Percentiles rank a stretch among this genome's conserved stretches.
phyloP scores from a whole-genome alignment of 2,888 invertebrate genomes.

The Campaea margaritaria region DNA sequence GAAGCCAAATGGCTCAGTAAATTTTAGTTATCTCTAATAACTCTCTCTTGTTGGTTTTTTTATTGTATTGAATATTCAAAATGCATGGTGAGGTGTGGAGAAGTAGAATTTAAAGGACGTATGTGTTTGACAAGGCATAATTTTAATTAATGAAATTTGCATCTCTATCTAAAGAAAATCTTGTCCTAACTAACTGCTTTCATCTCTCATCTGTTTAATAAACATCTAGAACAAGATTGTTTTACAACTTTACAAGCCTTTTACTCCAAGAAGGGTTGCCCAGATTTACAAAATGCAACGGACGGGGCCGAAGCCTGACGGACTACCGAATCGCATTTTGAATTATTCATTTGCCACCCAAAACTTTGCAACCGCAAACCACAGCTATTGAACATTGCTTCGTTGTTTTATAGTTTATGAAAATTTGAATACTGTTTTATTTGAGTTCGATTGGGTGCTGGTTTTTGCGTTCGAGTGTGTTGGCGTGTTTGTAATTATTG shows the following conservation, averaged over 20 bases:
- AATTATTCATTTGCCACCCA: slow-evolving; percentile 79
- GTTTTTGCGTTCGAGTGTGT: slow-evolving; percentile 30
- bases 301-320: slow-evolving; percentile 68
- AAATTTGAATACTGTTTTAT: slow-evolving; percentile 59
- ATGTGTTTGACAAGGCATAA: too few relatives aligned
- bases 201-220: background rate
- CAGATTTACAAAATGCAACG: slow-evolving; percentile 80
- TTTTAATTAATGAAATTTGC: too few relatives aligned
- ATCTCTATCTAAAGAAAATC: too few relatives aligned
- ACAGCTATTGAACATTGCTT: slow-evolving; percentile 72
- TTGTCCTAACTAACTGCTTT: background rate
- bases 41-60: too few relatives aligned
- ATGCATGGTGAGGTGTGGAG: too few relatives aligned
- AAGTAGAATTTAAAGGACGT: too few relatives aligned
- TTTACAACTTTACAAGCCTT: slow-evolving; percentile 32
- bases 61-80: too few relatives aligned
- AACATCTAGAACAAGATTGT: slow-evolving; percentile 11
- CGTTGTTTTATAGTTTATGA: slow-evolving; percentile 78
- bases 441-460: slow-evolving; percentile 47
- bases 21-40: too few relatives aligned
- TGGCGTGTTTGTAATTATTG: slow-evolving; percentile 9
- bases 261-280: slow-evolving; percentile 28
- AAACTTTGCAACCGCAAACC: slow-evolving; percentile 67
- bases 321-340: slow-evolving; percentile 79
- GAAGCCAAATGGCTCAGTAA: too few relatives aligned